Evolutionary conservation across 2,113 vertebrate genomes (phyloP), one percentile per base, ranked within the genome.

Genomic region (Hipposideros armiger): DNA sequence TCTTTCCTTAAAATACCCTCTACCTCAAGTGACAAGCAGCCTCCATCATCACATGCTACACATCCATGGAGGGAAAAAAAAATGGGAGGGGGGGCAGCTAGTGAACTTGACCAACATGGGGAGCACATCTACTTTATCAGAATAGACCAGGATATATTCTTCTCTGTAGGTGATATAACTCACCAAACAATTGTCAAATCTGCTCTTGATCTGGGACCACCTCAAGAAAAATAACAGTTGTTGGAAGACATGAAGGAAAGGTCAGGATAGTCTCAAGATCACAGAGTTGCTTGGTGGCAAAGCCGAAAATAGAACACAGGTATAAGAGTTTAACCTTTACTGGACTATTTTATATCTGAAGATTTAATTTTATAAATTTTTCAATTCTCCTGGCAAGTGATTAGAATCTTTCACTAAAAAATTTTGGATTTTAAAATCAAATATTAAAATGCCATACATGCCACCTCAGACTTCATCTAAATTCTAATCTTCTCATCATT

Each of bases 391-490:
- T 24, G 16, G 11, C 42, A 88, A 60, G n/a, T 70, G 82, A 87
- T 90, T 77, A 83, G 95, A 62, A 86, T 64, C 14, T 89, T 86
- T 85, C 40, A 73, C 30, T 40, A 66, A 77, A 69, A 15, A 82
- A 70, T 86, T 91, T 93, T 81, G 52, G 28, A 90, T 91, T 95
- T 95, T 82, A 95, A 94, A 76, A 80, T 93, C 90, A 93, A 90
- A 87, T 47, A 82, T 69, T 90, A 93, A 97, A 94, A 86, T 72
- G 24, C 30, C 54, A 45, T 66, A 50, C 24, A 30, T 54, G 54
- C 10, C 83, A 90, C 60, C 62, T 96, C 54, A 91, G n/a, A 86
- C 90, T 92, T 85, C 70, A 90, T 82, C 67, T 73, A 56, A 91
- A 77, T 93, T 91, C 67, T 73, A 73, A 93, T 62, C 45, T 80